Base-by-base conservation (phyloP, 37 sponge, comb jelly and placozoan genomes). In the Bolinopsis microptera region DNA sequence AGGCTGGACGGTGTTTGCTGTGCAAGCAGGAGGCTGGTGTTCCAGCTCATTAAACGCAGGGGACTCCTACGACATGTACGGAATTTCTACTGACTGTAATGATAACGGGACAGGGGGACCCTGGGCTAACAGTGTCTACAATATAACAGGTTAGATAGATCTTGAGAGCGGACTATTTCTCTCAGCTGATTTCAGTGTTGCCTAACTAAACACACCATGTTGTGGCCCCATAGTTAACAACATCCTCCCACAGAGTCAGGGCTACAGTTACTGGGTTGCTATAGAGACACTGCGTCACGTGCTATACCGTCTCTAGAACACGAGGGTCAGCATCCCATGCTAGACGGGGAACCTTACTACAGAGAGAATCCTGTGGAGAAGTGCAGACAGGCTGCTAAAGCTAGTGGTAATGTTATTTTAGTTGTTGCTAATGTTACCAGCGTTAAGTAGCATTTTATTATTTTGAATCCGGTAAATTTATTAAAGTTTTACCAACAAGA, bases 21-120 rank as follows among this genome's bases (percentile, higher is more conserved):
- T 72, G 31, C 75, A 72, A n/a, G 31, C 26, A n/a, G 75, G 75
- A 30, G 75, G 75, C 31, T 72, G 75, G 75, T 72, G 75, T 21
- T n/a, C 75, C 75, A 72, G 75, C 26, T 72, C 75, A n/a, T 8
- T n/a, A 8, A 72, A n/a, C 26, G 75, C 75, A 23, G 31, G 31
- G 75, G 31, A 28, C n/a, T 23, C 75, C 13, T 72, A 72, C 75
- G 5, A 28, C 2, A 72, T 30, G 75, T 72, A 72, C 75, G 75
- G 75, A 5, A n/a, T 23, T 23, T n/a, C 75, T 72, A 8, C 26
- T 28, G 31, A 72, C 75, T 72, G 75, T 28, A 72, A 28, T 5
- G 75, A 72, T 5, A 28, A 72, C 31, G 75, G 75, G 18, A 72
- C 75, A 3, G 75, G 75, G 26, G 75, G 75, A n/a, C 31, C 31